Evolutionary conservation across 2,113 vertebrate species (phyloP).

Genomic region (Collichthys lucidus): DNA sequence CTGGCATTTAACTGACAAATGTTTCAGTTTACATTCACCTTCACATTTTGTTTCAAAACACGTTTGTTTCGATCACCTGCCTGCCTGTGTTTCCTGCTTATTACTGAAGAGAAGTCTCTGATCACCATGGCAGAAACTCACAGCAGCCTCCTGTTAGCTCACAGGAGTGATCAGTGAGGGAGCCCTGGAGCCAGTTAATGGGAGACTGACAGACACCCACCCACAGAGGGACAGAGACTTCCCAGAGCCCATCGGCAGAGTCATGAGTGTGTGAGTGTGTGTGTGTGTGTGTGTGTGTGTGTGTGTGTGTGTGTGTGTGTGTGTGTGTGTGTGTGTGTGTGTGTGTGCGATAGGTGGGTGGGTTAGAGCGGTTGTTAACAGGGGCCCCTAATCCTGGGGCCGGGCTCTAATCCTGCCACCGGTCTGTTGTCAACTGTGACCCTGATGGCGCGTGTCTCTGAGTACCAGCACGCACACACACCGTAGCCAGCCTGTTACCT

Average conservation of each 20-base stretch:
- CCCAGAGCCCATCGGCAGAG: slow-evolving; percentile 37
- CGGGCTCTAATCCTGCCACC: slow-evolving; percentile 79
- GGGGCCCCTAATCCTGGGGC: slow-evolving; percentile 78
- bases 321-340: no score
- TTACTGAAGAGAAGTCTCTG: background rate
- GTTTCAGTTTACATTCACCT: no score
- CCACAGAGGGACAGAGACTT: slow-evolving; percentile 35
- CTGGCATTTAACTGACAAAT: no score
- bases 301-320: no score
- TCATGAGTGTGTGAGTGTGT: background rate
- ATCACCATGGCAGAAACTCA: background rate
- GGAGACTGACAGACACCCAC: slow-evolving; percentile 54
- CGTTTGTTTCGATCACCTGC: no score
- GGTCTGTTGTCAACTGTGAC: slow-evolving; percentile 76
- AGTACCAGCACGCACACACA: slow-evolving; percentile 11
- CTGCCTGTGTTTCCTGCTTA: no score
- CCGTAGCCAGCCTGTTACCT: slow-evolving; percentile 24
- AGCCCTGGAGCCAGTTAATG: slow-evolving; percentile 54
- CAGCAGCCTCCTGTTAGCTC: slow-evolving; percentile 1
- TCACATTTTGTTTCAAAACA: no score
- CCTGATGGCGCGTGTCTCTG: slow-evolving; percentile 77
- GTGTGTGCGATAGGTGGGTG: background rate
- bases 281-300: background rate
- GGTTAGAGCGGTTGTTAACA: slow-evolving; percentile 77
- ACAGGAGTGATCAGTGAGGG: background rate